Base-by-base conservation (phyloP, 2,113 vertebrate species). In the Stictonetta naevosa region DNA sequence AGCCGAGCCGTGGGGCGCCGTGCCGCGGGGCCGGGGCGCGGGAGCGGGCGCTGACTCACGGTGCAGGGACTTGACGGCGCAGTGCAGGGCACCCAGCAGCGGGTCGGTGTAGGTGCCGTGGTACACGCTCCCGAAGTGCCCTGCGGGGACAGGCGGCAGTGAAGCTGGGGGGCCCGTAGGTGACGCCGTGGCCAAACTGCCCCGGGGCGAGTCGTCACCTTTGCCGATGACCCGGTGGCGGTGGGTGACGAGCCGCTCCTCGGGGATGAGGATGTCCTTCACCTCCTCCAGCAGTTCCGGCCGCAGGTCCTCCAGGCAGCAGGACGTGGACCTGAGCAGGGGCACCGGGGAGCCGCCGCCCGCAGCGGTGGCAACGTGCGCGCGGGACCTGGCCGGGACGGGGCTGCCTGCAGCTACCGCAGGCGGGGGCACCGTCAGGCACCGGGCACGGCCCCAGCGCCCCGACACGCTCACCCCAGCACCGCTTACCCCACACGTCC, bases 81-180 rank as follows among this genome's bases (percentile, higher is more conserved):
- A 99, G 97, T 99, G 99, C 59, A 98, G 96, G 44, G 98, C 97
- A 86, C 98, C 98, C 88, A 98, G 97, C 76, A 97, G 97, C 1
- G 98, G 96, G 40, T 99, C 99, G 11, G 18, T 98, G 77, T 99
- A 98, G 90, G 98, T 99, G 82, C 99, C 99, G 0, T 99, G 99
- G 96, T 99, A 99, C 92, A 99, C 99, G 0, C 99, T 98, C 62
- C 99, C 99, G 69, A 99, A 99, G 91, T 99, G 99, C 52, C 99
- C 99, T 99, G 90, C 1, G 14, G 64, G 56, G 81, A 95, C 25
- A 72, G 46, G 38, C 0, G 7, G n/a, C 29, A 4, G 6, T 64
- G 84, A 91, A 63, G 58, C 16, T 11, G 18, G 6, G 18, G 62
- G 38, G 26, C 11, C 28, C 8, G 56, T 0, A 0, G 44, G 56